Conservation (phyloP, 2,113 vertebrate species). For the Megatriorchis doriae region DNA sequence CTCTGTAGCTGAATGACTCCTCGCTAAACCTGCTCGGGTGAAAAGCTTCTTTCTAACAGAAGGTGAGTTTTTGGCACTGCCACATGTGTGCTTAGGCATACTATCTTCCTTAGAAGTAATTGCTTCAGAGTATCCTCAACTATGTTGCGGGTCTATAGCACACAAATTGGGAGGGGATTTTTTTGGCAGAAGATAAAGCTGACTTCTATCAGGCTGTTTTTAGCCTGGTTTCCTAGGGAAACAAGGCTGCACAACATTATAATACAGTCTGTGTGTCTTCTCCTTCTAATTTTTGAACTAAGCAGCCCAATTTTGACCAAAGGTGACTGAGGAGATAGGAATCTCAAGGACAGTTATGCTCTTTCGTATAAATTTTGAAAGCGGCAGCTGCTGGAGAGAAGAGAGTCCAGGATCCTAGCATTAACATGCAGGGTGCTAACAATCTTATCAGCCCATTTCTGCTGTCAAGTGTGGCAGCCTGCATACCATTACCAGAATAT, state of each 20-base stretch:
- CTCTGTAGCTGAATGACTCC: background rate
- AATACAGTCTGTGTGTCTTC: background rate
- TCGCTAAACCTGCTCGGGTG: background rate
- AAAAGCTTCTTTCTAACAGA: background rate
- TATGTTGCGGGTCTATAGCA: background rate
- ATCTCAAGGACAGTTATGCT: background rate
- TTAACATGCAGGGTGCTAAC: slow-evolving; percentile 35
- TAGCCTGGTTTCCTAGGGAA: slow-evolving; percentile 31
- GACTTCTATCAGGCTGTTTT: background rate
- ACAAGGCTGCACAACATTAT: background rate
- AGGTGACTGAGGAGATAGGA: background rate
- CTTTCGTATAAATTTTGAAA: slow-evolving; percentile 25
- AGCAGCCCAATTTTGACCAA: background rate
- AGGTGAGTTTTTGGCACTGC: background rate
- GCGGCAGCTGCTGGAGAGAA: background rate
- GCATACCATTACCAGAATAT: background rate
- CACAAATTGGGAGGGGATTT: background rate
- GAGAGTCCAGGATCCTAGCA: background rate
- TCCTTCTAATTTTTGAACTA: slow-evolving; percentile 9
- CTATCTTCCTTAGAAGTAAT: background rate
- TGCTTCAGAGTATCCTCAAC: background rate
- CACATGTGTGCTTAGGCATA: background rate
- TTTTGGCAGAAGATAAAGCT: background rate
- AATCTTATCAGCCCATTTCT: slow-evolving; percentile 32
- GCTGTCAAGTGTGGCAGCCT: slow-evolving; percentile 27